phyloP scores from a whole-genome alignment of 92 coral and sea anemone genomes.

The Epizoanthus rinbou region DNA sequence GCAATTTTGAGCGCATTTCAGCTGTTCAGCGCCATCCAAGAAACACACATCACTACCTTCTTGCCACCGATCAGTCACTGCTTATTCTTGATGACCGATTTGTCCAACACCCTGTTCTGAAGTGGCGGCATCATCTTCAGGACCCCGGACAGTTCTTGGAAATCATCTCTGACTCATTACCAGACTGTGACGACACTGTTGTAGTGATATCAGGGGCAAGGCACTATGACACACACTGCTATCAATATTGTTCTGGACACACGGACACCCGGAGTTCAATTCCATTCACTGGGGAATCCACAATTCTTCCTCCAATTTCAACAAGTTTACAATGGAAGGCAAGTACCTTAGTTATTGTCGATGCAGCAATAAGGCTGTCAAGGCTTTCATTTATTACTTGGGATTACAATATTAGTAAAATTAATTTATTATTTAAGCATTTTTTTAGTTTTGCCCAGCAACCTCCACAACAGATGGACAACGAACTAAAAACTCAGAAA shows the following conservation, averaged over 20 bases:
- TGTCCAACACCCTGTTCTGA: conserved; percentile 85
- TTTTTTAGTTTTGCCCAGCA: too few species aligned
- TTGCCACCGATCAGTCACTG: conserved; percentile 89
- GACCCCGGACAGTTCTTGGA: conserved; percentile 77
- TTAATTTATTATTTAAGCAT: too few species aligned
- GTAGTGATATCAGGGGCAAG: conserved; percentile 78
- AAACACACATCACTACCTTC: conserved; percentile 78
- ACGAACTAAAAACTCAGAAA: too few species aligned
- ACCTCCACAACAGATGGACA: too few species aligned
- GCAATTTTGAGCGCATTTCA: conserved; percentile 72
- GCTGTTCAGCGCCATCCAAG: conserved; percentile 79
- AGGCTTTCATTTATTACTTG: too few species aligned
- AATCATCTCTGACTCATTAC: conserved; percentile 52
- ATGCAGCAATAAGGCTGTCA: too few species aligned
- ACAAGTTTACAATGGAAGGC: conserved; percentile 92
- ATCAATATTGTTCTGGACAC: conserved; percentile 67
- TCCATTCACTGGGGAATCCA: conserved; percentile 6
- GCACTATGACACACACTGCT: conserved; percentile 83
- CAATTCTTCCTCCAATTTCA: conserved; percentile 75
- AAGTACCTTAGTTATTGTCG: neutral
- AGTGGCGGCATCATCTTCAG: conserved; percentile 89
- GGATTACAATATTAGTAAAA: too few species aligned
- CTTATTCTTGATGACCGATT: conserved; percentile 86
- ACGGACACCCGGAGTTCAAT: conserved; percentile 11
- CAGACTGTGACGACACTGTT: conserved; percentile 69